These are phyloP conservation scores for Cordylochernes scorpioides DNA, from an alignment of 2,888 invertebrate species.

Conservation along the genomic window DNA sequence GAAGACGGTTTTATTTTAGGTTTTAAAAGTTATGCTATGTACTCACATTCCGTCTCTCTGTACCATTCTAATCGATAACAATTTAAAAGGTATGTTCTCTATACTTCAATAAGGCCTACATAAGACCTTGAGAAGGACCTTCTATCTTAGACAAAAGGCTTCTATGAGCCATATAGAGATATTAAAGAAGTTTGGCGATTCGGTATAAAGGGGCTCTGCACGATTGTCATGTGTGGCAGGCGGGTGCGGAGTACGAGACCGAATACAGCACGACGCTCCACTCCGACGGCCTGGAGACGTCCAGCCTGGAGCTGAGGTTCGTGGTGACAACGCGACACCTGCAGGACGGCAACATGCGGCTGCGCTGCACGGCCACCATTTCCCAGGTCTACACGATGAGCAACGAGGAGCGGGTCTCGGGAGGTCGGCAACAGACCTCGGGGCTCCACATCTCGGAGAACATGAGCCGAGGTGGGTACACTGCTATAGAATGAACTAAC, in stretches of 20 bases:
- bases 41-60: too few species aligned
- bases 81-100: too few species aligned
- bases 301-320: slow-evolving; percentile 13
- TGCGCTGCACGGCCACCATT: slow-evolving; percentile 14
- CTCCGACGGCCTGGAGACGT: slow-evolving; percentile 14
- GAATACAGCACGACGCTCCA: slow-evolving; percentile 12
- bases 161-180: too few species aligned
- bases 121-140: too few species aligned
- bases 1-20: too few species aligned
- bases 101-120: too few species aligned
- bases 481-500: too few species aligned
- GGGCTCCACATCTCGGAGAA: slow-evolving; percentile 14
- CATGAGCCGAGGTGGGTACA: slow-evolving; percentile 12
- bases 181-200: too few species aligned
- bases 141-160: too few species aligned
- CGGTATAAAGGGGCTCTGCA: too few species aligned
- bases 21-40: too few species aligned
- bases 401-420: slow-evolving; percentile 13
- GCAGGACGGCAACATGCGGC: slow-evolving; percentile 12
- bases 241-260: slow-evolving; percentile 11
- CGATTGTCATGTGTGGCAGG: slow-evolving; percentile 5
- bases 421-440: slow-evolving; percentile 12
- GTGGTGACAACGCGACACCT: slow-evolving; percentile 12
- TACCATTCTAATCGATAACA: too few species aligned
- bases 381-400: slow-evolving; percentile 14